phyloP scores from a whole-genome alignment of 2,113 vertebrate species.

The Accipiter cooperii region DNA sequence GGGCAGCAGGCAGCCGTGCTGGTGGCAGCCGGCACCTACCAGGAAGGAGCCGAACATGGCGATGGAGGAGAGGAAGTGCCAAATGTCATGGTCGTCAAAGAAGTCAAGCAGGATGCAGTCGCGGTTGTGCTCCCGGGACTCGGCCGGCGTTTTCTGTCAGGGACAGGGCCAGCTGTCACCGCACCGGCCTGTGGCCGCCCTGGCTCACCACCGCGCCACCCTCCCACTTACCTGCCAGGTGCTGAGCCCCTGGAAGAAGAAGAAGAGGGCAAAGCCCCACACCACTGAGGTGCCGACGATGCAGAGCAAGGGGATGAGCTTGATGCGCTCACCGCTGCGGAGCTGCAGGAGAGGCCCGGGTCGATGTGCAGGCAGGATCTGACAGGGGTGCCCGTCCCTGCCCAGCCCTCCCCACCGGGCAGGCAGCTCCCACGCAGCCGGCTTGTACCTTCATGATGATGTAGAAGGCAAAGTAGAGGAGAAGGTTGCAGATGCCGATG shows the following conservation, averaged over 20 bases:
- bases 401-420: not conserved
- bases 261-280: conserved; percentile 94
- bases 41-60: conserved; percentile 98
- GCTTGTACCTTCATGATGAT: conserved; percentile 95
- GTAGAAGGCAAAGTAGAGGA: conserved; percentile 98
- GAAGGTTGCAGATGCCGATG: conserved; percentile 97
- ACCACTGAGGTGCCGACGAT: conserved; percentile 90
- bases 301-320: conserved; percentile 86
- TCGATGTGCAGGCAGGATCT: not conserved
- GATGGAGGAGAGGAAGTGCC: conserved; percentile 98
- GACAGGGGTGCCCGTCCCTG: not conserved
- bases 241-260: conserved; percentile 99
- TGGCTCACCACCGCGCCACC: fast-evolving
- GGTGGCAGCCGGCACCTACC: conserved; percentile 54
- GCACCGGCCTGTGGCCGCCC: fast-evolving
- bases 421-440: fast-evolving
- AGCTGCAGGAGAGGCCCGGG: conserved; percentile 30
- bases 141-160: conserved; percentile 90
- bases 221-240: conserved; percentile 89
- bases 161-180: fast-evolving
- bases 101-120: conserved; percentile 93
- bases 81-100: conserved; percentile 97
- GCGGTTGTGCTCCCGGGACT: conserved; percentile 95
- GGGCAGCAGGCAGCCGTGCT: fast-evolving
- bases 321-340: conserved; percentile 86